Evolutionary conservation across 1,140 invertebrate species (phyloP).

Genomic region (Cyclina sinensis): DNA sequence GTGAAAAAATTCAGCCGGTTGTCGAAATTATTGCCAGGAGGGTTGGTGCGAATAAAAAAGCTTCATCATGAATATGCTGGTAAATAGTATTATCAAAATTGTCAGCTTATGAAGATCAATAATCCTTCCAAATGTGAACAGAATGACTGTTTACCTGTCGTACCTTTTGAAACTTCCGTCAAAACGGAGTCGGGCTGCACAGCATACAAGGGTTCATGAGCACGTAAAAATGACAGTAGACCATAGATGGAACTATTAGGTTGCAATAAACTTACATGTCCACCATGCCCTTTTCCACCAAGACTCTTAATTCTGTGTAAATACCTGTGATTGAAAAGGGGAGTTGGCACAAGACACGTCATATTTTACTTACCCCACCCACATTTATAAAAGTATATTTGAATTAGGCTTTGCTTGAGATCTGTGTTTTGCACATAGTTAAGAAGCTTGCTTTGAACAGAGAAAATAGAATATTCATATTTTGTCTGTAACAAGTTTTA

Average conservation of each 20-base stretch:
- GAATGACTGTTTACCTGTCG: conserved; percentile 23
- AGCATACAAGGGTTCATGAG: no score
- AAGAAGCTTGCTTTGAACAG: no score
- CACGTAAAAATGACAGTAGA: no score
- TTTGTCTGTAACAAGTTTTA: no score
- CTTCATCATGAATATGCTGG: conserved; percentile 51
- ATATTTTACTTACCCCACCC: conserved; percentile 11
- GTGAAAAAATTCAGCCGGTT: background rate
- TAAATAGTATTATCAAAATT: background rate
- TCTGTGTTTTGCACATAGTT: no score
- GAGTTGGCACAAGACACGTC: conserved; percentile 31
- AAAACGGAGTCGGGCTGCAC: background rate
- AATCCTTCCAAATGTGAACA: background rate
- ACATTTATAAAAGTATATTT: no score
- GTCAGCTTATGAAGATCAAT: background rate
- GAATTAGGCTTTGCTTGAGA: no score
- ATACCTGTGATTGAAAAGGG: background rate
- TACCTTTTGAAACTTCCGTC: conserved; percentile 10
- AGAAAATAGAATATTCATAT: no score
- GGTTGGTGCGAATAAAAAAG: background rate
- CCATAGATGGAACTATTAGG: no score
- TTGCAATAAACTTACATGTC: no score
- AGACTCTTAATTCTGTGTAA: no score
- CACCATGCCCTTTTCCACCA: no score
- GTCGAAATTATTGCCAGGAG: background rate